Percentiles rank a stretch among this genome's conserved stretches.
Conservation (phyloP, 2,888 invertebrate genomes). For the Lasioglossum vierecki region DNA sequence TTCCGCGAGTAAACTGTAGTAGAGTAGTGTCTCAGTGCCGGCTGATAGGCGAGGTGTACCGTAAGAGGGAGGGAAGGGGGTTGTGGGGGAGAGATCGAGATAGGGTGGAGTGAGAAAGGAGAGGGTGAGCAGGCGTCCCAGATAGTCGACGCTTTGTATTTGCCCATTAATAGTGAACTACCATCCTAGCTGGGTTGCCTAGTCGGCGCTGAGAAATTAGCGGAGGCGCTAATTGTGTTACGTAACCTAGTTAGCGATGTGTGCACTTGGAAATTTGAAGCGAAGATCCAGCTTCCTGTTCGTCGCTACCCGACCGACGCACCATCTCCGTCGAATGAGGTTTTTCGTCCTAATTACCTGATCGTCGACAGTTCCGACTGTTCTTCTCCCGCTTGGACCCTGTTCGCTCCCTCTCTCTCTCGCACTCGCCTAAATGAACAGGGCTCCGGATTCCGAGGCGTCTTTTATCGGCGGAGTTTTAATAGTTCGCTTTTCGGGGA, state of each 20-base stretch:
- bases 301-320: conserved; percentile 19
- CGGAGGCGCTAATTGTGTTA: conserved; percentile 81
- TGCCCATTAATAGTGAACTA: conserved; percentile 81
- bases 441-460: conserved; percentile 2
- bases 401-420: not conserved
- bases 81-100: not conserved
- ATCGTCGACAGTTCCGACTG: conserved; percentile 39
- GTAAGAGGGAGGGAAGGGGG: not conserved
- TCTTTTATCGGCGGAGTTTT: conserved; percentile 20
- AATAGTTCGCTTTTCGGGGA: not conserved
- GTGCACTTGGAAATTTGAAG: conserved; percentile 77
- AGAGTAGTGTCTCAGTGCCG: conserved; percentile 31
- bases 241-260: conserved; percentile 80
- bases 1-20: conserved; percentile 32
- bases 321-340: conserved; percentile 43
- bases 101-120: not conserved
- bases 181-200: conserved; percentile 77
- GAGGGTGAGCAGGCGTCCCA: conserved; percentile 61
- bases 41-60: conserved; percentile 37
- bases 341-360: conserved; percentile 68
- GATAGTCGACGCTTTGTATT: conserved; percentile 80
- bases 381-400: conserved; percentile 2
- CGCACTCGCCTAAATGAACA: not conserved
- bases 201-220: conserved; percentile 81
- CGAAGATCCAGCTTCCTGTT: conserved; percentile 65